Percentiles rank a stretch among this genome's conserved stretches.
Conservation (phyloP, 1,140 invertebrate genomes). For the Drosophila kurseongensis region DNA sequence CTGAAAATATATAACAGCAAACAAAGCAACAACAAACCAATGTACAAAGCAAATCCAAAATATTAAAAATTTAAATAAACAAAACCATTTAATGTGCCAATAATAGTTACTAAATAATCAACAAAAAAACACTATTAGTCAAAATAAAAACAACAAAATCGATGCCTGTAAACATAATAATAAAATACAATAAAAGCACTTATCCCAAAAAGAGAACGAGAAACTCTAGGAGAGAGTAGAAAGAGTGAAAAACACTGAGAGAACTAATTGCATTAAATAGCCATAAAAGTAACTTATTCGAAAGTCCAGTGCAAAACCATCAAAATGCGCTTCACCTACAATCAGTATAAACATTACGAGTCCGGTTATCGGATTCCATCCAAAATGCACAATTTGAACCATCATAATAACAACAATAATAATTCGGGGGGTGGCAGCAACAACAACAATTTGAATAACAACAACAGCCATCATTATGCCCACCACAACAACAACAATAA, state of each 20-base stretch:
- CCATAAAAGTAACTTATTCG: constrained; percentile 8
- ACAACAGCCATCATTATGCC: constrained; percentile 29
- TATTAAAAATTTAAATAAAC: constrained; percentile 20
- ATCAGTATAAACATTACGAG: constrained; percentile 83
- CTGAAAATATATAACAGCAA: constrained; percentile 22
- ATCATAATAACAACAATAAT: constrained; percentile 39
- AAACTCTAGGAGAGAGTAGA: constrained; percentile 28
- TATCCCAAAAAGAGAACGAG: constrained; percentile 31
- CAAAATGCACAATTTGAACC: constrained; percentile 76
- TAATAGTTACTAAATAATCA: constrained; percentile 40
- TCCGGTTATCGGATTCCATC: constrained; percentile 83
- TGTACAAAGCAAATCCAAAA: constrained; percentile 53
- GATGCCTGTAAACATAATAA: constrained; percentile 33
- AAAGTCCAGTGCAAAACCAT: constrained; percentile 4
- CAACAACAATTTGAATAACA: constrained; percentile 20
- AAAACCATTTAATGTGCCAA: constrained; percentile 43
- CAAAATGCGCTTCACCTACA: constrained; percentile 84
- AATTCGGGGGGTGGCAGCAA: constrained; percentile 28
- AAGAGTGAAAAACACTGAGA: constrained; percentile 20
- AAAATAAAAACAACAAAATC: constrained; percentile 41
- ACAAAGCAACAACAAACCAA: constrained; percentile 31
- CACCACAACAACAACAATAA: constrained; percentile 46
- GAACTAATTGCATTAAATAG: constrained; percentile 22
- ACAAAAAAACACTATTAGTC: constrained; percentile 22
- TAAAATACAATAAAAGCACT: constrained; percentile 38